Base-by-base conservation (phyloP, 2,888 invertebrate genomes). In the Mesorhabditis spiculigera region DNA sequence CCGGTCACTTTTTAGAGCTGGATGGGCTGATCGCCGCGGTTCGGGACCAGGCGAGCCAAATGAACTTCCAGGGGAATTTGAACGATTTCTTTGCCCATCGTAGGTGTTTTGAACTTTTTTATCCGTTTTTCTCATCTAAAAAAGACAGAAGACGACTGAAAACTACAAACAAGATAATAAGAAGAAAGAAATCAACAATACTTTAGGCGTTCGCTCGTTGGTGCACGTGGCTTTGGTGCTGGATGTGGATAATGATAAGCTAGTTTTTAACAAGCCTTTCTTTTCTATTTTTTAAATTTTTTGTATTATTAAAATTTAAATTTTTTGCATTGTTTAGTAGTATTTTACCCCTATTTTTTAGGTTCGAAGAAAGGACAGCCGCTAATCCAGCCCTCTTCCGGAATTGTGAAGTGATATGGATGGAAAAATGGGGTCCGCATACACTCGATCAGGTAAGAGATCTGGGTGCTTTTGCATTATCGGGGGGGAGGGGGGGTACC, bases 331-430 rank as follows among this genome's bases (percentile, higher is more conserved):
- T 28, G 28, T 28, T 28, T n/a, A n/a, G n/a, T n/a, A n/a, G n/a
- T n/a, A n/a, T n/a, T n/a, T n/a, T n/a, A n/a, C n/a, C 28, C 28
- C 28, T 28, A 50, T 50, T 50, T n/a, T 50, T n/a, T 50, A 50
- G 58, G 3, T 90, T 94, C 67, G 88, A 90, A 65, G 88, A 90
- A 44, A 89, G 92, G 80, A 90, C 93, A 82, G 90, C 91, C 80
- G 91, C 90, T 74, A 93, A 92, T 87, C 94, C 95, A 0, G 90
- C 93, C 1, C 87, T 95, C 65, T 90, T 91, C 86, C 91, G 92
- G 81, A 90, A 90, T 76, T 91, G 90, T 86, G 85, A 88, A 75
- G 89, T 90, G 71, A 88, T 91, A 69, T 93, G 93, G 92, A 86
- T 91, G 81, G 90, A 91, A 67, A 87, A 88, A 45, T 93, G 92